A percentile compares a stretch with the other conserved stretches of the same genome.
Conservation (phyloP, 2,888 invertebrate species). For the Glomeris marginata region DNA sequence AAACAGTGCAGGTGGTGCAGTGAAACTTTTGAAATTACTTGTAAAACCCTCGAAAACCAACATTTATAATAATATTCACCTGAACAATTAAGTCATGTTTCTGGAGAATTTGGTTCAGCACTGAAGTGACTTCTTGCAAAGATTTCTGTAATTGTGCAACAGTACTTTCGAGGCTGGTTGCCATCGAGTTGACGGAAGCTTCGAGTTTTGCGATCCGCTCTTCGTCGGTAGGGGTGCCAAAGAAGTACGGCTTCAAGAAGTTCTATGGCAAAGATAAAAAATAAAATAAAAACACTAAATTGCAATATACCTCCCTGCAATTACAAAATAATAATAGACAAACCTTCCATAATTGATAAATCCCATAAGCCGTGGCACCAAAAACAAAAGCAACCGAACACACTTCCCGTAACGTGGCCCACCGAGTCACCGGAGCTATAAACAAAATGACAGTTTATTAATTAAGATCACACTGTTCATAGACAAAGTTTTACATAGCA, state of each 20-base stretch:
- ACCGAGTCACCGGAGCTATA: too few relatives aligned
- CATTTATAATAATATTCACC: not conserved
- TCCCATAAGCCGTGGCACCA: not conserved
- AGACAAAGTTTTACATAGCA: too few relatives aligned
- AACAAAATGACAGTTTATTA: too few relatives aligned
- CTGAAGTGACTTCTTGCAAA: not conserved
- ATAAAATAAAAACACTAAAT: too few relatives aligned
- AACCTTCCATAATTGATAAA: constrained; percentile 7
- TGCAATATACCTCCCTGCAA: too few relatives aligned
- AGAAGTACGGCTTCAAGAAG: constrained; percentile 6
- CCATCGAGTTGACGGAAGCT: not conserved
- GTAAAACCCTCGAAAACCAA: not conserved
- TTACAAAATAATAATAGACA: too few relatives aligned
- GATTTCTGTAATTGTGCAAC: constrained; percentile 1
- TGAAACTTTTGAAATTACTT: not conserved
- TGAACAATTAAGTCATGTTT: constrained; percentile 1
- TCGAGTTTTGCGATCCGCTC: not conserved
- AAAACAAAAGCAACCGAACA: too few relatives aligned
- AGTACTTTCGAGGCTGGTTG: not conserved
- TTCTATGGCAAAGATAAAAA: too few relatives aligned
- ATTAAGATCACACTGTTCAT: too few relatives aligned
- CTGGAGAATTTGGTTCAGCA: not conserved
- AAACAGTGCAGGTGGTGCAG: too few relatives aligned
- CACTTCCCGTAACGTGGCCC: too few relatives aligned
- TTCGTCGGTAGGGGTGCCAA: constrained; percentile 1